A percentile compares a stretch with the other conserved stretches of the same genome.
Evolutionary conservation across 2,888 invertebrate genomes (phyloP).

Genomic region (Xylophagus ater): DNA sequence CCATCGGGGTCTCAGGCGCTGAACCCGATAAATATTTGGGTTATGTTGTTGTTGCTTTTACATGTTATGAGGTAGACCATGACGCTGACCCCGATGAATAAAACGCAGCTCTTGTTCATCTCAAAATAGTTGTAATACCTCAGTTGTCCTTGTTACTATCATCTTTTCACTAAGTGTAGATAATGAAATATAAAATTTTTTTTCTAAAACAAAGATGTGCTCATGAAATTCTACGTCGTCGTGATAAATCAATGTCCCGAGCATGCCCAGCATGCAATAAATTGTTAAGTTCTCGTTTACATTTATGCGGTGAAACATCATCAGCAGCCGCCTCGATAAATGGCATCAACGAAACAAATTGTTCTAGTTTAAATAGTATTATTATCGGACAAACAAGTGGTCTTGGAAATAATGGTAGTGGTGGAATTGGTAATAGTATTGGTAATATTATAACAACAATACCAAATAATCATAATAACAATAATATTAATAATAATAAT

Average conservation of each 20-base stretch:
- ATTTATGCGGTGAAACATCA: conserved; percentile 36
- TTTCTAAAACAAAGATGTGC: conserved; percentile 43
- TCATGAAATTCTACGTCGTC: conserved; percentile 51
- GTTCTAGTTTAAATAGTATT: conserved; percentile 2
- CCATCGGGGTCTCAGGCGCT: too few species aligned
- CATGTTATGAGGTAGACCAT: too few species aligned
- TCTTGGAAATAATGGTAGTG: conserved; percentile 15
- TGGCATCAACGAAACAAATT: conserved; percentile 8
- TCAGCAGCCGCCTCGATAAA: conserved; percentile 13
- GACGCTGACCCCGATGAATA: too few species aligned
- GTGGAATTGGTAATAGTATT: not conserved
- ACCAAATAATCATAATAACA: not conserved
- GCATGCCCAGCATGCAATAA: conserved; percentile 62
- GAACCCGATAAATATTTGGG: too few species aligned
- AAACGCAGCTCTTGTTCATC: too few species aligned
- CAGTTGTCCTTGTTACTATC: too few species aligned
- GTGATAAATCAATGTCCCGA: conserved; percentile 52
- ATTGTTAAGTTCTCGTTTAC: conserved; percentile 52
- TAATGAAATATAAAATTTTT: too few species aligned
- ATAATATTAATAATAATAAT: not conserved
- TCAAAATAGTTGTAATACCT: too few species aligned
- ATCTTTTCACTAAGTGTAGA: too few species aligned
- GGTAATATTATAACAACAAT: conserved; percentile 4
- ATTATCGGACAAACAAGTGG: conserved; percentile 4
- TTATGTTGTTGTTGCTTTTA: too few species aligned